These are phyloP conservation scores for Bos indicus DNA, from an alignment of 2,113 vertebrate genomes.

Conservation along the genomic window DNA sequence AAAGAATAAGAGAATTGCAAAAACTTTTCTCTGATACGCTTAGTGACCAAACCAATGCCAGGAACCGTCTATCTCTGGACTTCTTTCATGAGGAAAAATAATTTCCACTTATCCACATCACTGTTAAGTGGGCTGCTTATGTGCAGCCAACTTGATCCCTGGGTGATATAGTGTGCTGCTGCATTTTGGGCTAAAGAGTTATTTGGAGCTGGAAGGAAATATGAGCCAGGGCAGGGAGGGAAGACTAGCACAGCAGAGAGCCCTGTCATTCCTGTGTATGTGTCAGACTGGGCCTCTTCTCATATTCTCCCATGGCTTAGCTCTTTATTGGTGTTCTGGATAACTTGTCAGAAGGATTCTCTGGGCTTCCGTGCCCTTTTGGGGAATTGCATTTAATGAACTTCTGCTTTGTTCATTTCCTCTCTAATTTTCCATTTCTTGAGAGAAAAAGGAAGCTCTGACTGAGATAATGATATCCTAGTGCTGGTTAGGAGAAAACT, in stretches of 20 bases:
- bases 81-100: not conserved
- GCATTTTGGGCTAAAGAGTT: not conserved
- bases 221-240: not conserved
- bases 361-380: not conserved
- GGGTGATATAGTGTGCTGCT: not conserved
- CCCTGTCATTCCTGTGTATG: not conserved
- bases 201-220: not conserved
- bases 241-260: not conserved
- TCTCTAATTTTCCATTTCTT: constrained; percentile 42
- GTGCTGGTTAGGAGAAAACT: not conserved
- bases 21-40: not conserved
- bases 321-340: not conserved
- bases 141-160: not conserved
- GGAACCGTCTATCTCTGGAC: not conserved
- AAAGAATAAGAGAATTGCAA: not conserved
- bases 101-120: not conserved
- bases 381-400: not conserved
- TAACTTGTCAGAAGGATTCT: not conserved
- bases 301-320: not conserved
- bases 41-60: not conserved
- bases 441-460: constrained; percentile 28
- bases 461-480: not conserved
- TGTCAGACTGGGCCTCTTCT: not conserved
- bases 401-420: constrained; percentile 37
- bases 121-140: not conserved